Conservation (phyloP, 2,888 invertebrate genomes). For the Macropis europaea region DNA sequence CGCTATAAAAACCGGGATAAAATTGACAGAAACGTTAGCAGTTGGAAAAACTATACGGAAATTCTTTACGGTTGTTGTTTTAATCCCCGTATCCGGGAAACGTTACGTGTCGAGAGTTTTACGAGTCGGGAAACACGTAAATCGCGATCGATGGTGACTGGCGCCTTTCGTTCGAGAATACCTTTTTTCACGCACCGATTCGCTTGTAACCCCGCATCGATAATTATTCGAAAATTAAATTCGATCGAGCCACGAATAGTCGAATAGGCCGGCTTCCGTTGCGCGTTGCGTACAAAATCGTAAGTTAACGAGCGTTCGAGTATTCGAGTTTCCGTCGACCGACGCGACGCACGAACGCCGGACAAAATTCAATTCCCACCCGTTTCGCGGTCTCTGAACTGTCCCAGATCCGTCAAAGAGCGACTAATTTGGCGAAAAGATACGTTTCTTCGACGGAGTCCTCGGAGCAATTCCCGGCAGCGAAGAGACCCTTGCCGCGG, state of each 20-base stretch:
- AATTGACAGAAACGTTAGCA: neutral
- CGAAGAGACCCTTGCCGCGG: slow-evolving; percentile 6
- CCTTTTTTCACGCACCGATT: too few species aligned
- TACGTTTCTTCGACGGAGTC: neutral
- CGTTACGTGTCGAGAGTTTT: neutral
- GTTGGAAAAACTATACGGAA: too few species aligned
- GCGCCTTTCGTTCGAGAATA: neutral
- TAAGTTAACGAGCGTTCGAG: too few species aligned
- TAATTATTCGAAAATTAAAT: too few species aligned
- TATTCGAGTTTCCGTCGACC: slow-evolving; percentile 4
- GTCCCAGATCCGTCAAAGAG: slow-evolving; percentile 20
- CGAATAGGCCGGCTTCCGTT: neutral
- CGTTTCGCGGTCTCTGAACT: neutral
- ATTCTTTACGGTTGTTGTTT: neutral
- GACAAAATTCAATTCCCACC: neutral
- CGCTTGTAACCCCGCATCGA: too few species aligned
- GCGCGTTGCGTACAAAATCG: too few species aligned
- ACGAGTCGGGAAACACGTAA: neutral
- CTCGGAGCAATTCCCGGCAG: slow-evolving; percentile 22
- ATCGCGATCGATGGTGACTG: neutral
- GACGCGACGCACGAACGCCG: neutral
- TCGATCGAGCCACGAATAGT: neutral
- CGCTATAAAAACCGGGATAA: slow-evolving; percentile 12
- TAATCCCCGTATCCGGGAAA: neutral
- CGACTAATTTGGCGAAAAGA: slow-evolving; percentile 22